Evolutionary conservation across 2,888 invertebrate species (phyloP), one percentile per base, ranked within the genome.

Genomic region (Acanthosepion esculentum): DNA sequence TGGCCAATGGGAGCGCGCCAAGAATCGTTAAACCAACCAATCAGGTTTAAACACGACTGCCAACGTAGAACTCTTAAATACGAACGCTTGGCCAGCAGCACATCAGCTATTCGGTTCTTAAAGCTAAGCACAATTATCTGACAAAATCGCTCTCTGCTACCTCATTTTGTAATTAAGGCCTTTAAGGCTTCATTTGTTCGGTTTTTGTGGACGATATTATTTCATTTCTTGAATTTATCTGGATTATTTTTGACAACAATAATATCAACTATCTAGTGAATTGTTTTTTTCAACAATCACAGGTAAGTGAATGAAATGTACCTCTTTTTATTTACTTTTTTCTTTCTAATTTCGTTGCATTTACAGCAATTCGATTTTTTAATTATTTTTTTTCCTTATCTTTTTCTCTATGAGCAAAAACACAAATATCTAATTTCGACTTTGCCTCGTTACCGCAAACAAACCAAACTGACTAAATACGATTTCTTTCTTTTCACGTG

Each of bases 1-100:
- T 48, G 53, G 53, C 93, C 93, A 93, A 93, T 93, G 50, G 29
- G 93, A 93, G n/a, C 5, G 18, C 93, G 93, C 93, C 93, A 93
- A 93, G 93, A 93, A 93, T 93, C 93, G 29, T 50, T 53, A 53
- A 93, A 93, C 53, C n/a, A 53, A 93, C 93, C 93, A 93, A 93
- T 93, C 93, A 53, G 26, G 26, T 53, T 93, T 50, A n/a, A 93
- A 93, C 93, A 93, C 93, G 93, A 93, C 53, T n/a, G 18, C 48
- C 53, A 93, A 93, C 53, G 48, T 50, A n/a, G n/a, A 93, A 53
- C 93, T 92, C 53, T 53, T 53, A 53, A 93, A 93, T 26, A 53
- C 93, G 48, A 93, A 48, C 93, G 93, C 93, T 93, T 53, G 20
- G 48, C 29, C n/a, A 50, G 2, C 41, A 29, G 18, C 48, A n/a